Evolutionary conservation across 2,113 vertebrate species (phyloP).

Genomic region (Delphinus delphis): DNA sequence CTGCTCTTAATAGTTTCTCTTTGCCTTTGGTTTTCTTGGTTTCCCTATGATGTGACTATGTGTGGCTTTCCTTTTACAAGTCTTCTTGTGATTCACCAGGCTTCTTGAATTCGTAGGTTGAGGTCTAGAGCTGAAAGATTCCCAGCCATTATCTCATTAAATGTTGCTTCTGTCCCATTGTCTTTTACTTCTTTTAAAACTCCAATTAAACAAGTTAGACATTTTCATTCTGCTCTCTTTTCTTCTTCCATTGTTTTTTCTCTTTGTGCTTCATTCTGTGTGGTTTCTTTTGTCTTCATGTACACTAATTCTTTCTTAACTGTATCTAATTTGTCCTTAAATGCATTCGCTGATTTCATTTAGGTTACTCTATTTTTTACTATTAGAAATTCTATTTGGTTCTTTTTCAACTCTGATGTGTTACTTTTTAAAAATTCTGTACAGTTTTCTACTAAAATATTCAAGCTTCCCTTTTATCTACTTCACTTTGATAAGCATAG

Average conservation of each 20-base stretch:
- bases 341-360: not conserved
- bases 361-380: constrained; percentile 7
- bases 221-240: not conserved
- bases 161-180: not conserved
- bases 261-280: not conserved
- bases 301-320: not conserved
- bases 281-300: not conserved
- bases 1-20: not conserved
- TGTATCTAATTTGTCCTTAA: constrained; percentile 4
- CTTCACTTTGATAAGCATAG: not conserved
- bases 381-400: constrained; percentile 19
- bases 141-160: not conserved
- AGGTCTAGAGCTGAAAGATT: not conserved
- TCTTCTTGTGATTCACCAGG: not conserved
- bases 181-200: not conserved
- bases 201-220: not conserved
- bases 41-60: not conserved
- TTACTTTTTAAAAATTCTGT: not conserved
- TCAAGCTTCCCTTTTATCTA: constrained; percentile 33
- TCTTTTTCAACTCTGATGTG: not conserved
- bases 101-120: not conserved
- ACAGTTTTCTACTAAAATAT: constrained; percentile 2
- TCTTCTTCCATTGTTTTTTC: not conserved
- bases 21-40: not conserved
- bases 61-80: not conserved